Percentiles rank a stretch among this genome's conserved stretches.
Evolutionary conservation across 2,797 vertebrate species (phyloP).

Genomic region (Trachurus trachurus): DNA sequence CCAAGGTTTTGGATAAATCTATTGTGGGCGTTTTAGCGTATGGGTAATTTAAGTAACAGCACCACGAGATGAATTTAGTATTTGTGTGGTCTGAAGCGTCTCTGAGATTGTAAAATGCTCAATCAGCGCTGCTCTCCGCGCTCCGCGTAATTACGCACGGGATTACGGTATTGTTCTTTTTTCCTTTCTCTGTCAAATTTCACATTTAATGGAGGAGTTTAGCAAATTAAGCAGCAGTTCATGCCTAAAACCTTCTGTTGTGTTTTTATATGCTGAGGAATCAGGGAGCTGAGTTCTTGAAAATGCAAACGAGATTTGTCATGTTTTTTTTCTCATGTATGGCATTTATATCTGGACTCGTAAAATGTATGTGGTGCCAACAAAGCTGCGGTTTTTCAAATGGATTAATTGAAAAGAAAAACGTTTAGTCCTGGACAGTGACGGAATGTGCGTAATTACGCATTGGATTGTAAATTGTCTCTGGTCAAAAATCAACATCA

Average conservation of each 20-base stretch:
- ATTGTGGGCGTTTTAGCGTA: background rate
- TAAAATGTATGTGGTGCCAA: background rate
- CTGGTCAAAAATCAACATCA: background rate
- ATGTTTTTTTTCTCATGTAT: background rate
- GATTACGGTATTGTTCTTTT: background rate
- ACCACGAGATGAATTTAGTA: background rate
- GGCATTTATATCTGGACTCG: background rate
- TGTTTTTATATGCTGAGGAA: background rate
- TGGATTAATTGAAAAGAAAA: too few relatives aligned
- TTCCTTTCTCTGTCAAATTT: background rate
- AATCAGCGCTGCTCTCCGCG: too few relatives aligned
- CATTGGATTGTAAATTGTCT: conserved; percentile 14
- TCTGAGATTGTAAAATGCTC: background rate
- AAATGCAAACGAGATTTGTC: background rate
- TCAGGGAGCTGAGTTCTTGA: background rate
- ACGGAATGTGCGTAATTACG: conserved; percentile 44
- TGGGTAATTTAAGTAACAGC: background rate
- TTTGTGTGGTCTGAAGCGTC: background rate
- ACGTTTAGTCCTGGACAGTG: background rate
- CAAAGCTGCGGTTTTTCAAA: background rate
- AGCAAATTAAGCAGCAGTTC: background rate
- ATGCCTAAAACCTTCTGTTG: background rate
- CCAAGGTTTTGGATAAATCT: background rate
- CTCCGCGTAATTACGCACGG: conserved; percentile 72
- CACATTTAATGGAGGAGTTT: background rate